Base-by-base conservation (phyloP, 1,140 invertebrate species). In the Papilio xuthus region DNA sequence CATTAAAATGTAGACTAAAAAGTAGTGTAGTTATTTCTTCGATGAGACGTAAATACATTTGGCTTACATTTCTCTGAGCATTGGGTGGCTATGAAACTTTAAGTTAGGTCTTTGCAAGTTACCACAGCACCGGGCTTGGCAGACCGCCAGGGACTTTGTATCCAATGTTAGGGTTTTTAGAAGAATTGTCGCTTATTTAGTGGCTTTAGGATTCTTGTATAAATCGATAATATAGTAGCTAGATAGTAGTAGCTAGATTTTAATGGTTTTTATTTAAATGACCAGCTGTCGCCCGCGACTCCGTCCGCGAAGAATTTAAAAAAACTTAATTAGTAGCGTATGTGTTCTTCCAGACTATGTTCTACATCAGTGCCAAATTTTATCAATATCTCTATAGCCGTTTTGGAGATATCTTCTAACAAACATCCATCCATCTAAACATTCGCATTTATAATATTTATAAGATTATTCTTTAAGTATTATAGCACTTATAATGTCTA, bases 31-130 rank as follows among this genome's bases (percentile, higher is more conserved):
- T 60, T n/a, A n/a, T n/a, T n/a, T n/a, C 8, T 60, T 6, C 23
- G 10, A 63, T 63, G 60, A 63, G n/a, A 60, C 20, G 20, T 63
- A 26, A 28, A 23, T 60, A 12, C 53, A 60, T 67, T 67, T 28
- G 60, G 60, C 0, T 28, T 67, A 13, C 60, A 32, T 67, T 67
- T 23, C 26, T 4, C 23, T 15, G 60, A 67, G 60, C 60, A 67
- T 23, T 10, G 60, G 60, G 20, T 28, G 2, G 26, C 60, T 28
- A 67, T 67, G 60, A 67, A 67, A 67, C 60, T 67, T 67, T 67
- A 67, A 67, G 60, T 67, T 67, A 12, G 60, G 56, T 67, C 60
- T 67, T 67, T 28, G 26, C 60, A 67, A 67, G 60, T 67, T 67
- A 26, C 60, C 60, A 28, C 60, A 28, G 60, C 20, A 23, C 15